phyloP scores from a whole-genome alignment of 2,113 vertebrate species.

The Psephotus haematonotus region DNA sequence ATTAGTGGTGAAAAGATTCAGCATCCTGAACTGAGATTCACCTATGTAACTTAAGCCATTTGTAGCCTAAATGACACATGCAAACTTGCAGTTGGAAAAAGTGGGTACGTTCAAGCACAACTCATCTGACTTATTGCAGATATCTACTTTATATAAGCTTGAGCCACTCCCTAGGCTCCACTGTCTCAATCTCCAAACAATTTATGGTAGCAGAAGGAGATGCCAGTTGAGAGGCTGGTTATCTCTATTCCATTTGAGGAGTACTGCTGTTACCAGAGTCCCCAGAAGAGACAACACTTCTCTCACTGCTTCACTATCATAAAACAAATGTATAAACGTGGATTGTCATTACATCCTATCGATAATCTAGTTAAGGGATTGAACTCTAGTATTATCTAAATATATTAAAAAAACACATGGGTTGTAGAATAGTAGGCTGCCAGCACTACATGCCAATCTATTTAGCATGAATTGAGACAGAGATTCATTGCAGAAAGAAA shows the following conservation, averaged over 20 bases:
- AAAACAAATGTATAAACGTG: not conserved
- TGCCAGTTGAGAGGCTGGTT: not conserved
- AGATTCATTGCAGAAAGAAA: slow-evolving; percentile 55
- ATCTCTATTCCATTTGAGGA: not conserved
- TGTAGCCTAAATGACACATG: not conserved
- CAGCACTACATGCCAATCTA: slow-evolving; percentile 46
- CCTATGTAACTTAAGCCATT: not conserved
- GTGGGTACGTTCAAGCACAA: not conserved
- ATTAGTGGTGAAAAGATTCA: not conserved
- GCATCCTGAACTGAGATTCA: slow-evolving; percentile 3
- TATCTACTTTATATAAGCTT: not conserved
- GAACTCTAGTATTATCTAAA: not conserved
- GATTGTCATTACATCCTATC: not conserved
- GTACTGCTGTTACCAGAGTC: not conserved
- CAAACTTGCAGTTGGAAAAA: not conserved
- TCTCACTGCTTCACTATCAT: not conserved
- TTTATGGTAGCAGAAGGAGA: not conserved
- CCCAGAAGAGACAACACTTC: not conserved
- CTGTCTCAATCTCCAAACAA: not conserved
- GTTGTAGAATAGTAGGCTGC: slow-evolving; percentile 27
- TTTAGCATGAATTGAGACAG: slow-evolving; percentile 46
- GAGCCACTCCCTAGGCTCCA: not conserved
- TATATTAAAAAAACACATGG: not conserved
- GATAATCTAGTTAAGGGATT: not conserved
- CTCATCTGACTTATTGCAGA: not conserved